Evolutionary conservation across 2,888 invertebrate species (phyloP).

Genomic region (Drosophila kuntzei): DNA sequence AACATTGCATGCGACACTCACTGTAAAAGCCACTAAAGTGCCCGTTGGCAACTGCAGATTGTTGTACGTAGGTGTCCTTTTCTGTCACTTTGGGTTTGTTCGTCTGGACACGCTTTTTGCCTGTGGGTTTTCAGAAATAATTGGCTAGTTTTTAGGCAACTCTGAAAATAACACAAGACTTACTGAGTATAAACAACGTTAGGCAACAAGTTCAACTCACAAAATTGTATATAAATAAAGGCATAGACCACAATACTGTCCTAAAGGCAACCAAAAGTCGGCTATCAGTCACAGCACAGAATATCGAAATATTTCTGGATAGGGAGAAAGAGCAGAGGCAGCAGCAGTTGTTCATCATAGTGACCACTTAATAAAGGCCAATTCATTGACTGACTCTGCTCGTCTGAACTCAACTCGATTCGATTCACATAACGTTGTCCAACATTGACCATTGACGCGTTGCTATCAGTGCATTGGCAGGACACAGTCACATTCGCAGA

Average conservation of each 20-base stretch:
- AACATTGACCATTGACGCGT: slow-evolving; percentile 66
- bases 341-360: slow-evolving; percentile 34
- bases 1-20: slow-evolving; percentile 22
- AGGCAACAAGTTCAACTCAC: slow-evolving; percentile 17
- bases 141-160: slow-evolving; percentile 62
- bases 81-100: slow-evolving; percentile 24
- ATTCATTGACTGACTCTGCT: slow-evolving; percentile 34
- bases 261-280: slow-evolving; percentile 42
- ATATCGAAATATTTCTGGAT: neutral
- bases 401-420: slow-evolving; percentile 8
- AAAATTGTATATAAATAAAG: slow-evolving; percentile 39
- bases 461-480: slow-evolving; percentile 54
- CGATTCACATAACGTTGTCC: slow-evolving; percentile 31
- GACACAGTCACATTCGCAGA: slow-evolving; percentile 14
- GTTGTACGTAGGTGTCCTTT: slow-evolving; percentile 7
- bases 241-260: slow-evolving; percentile 28
- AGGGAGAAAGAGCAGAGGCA: neutral
- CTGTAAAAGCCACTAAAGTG: slow-evolving; percentile 63
- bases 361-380: slow-evolving; percentile 54
- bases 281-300: slow-evolving; percentile 62
- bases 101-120: slow-evolving; percentile 18
- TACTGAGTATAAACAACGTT: slow-evolving; percentile 7
- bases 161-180: neutral
- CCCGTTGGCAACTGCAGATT: slow-evolving; percentile 24
- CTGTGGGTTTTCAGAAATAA: slow-evolving; percentile 55